Percentiles rank a stretch among this genome's conserved stretches.
Evolutionary conservation across 2,113 vertebrate genomes (phyloP).

Genomic region (Meleagris gallopavo): DNA sequence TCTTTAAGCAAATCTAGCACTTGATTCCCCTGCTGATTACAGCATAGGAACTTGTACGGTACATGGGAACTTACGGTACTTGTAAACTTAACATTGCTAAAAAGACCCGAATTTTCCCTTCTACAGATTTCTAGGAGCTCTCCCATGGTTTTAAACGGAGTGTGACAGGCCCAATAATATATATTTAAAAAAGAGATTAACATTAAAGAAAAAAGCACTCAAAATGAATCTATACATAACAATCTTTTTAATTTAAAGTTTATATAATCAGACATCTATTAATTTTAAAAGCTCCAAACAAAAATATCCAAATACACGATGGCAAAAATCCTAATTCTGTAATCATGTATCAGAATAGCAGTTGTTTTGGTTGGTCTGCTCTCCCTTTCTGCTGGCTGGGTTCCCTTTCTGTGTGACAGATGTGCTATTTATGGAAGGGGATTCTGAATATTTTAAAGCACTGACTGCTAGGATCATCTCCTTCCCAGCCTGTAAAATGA

Average conservation of each 20-base stretch:
- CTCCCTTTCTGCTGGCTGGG: slow-evolving; percentile 58
- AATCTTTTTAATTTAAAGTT: not conserved
- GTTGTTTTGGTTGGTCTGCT: slow-evolving; percentile 50
- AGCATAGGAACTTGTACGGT: too few relatives aligned
- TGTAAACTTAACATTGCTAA: not conserved
- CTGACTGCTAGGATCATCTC: slow-evolving; percentile 52
- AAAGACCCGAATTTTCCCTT: not conserved
- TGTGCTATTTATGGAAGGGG: slow-evolving; percentile 73
- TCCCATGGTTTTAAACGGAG: not conserved
- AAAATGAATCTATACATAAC: not conserved
- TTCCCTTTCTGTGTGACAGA: slow-evolving; percentile 68
- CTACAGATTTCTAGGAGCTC: not conserved
- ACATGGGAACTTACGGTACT: too few relatives aligned
- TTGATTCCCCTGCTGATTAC: not conserved
- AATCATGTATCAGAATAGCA: slow-evolving; percentile 40
- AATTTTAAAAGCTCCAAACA: slow-evolving; percentile 15
- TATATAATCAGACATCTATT: not conserved
- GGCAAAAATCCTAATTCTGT: slow-evolving; percentile 30
- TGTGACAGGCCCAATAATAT: not conserved
- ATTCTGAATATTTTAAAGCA: slow-evolving; percentile 75
- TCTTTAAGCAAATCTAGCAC: not conserved
- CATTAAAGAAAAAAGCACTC: not conserved
- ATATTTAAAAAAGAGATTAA: not conserved
- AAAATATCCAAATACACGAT: not conserved
- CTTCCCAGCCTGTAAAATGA: slow-evolving; percentile 58